Base-by-base conservation (phyloP, 2,888 invertebrate species). In the Sesia bembeciformis region DNA sequence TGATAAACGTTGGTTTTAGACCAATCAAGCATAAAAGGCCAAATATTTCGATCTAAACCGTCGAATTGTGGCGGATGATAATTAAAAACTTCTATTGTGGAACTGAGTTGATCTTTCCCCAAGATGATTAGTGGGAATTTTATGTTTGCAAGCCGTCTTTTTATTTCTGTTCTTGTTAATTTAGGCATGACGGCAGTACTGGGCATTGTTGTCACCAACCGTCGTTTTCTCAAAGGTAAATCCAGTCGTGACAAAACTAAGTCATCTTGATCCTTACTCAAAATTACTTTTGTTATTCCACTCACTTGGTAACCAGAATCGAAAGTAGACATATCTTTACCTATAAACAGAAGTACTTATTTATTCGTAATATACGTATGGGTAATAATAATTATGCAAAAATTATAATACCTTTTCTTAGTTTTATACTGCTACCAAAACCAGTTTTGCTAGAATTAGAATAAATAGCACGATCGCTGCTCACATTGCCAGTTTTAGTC, bases 11-110 rank as follows among this genome's bases (percentile, higher is more conserved):
- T 42, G 6, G 63, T 51, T 43, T 57, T 56, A 55, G 57, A 58
- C 86, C 87, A 86, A 39, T 71, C 66, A 23, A 62, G 49, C 87
- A 87, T 87, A 64, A 77, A 87, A 38, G 85, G 87, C 86, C 86
- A 86, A 53, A 84, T 72, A 23, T 77, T 73, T 57, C 78, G 60
- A 52, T 80, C 69, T 60, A 84, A 66, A 3, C 81, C 83, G 52
- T 66, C 52, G 56, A 84, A 84, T 57, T 88, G 84, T 3, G 74
- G 68, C 41, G 69, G 60, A 40, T 77, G 75, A 58, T 65, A 62
- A 56, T 74, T 61, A 40, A 55, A 51, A 40, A 82, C 66, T 61
- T 70, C 58, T 39, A 77, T 54, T 3, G 60, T 59, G 8, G 78
- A 73, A 61, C 73, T 76, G 4, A 83, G 54, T 64, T 84, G 76